Evolutionary conservation across 2,888 invertebrate species (phyloP), one percentile per base, ranked within the genome.

Genomic region (Coleophora flavipennella): DNA sequence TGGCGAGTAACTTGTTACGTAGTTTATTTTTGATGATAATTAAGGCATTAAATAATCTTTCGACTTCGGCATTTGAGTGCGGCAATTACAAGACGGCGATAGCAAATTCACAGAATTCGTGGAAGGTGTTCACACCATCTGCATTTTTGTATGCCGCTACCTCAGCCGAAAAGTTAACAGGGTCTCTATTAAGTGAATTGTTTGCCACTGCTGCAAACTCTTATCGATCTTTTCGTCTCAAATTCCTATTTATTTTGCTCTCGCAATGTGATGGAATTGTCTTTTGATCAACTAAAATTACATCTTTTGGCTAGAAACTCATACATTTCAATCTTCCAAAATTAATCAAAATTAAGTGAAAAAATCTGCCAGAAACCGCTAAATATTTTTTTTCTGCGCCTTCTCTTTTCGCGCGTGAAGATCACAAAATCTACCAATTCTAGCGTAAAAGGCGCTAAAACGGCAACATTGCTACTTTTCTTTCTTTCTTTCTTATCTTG

Each of bases 121-220:
- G 14, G 32, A 35, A 29, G 29, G 29, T 29, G 29, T 29, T 29
- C 29, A 29, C 29, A 29, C 10, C 29, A 29, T 7, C 44, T 36
- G 46, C 44, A 31, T 48, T 42, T 39, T 41, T 48, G 14, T 42
- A 44, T 34, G 41, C 34, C 35, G 39, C 36, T 37, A 48, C 42
- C 39, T 48, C 41, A 33, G 40, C 35, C 44, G 41, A 47, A 37
- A 44, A 47, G 33, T 31, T 41, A 27, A 43, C 42, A 31, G 43
- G 42, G 39, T 45, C 34, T 34, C 20, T 43, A 36, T 42, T 13
- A 29, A 36, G 42, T 39, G 40, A 41, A 43, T 38, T 40, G 46
- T 49, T 40, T 29, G 29, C 29, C 29, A 29, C 10, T 46, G 44
- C 42, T 49, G 44, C 8, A 46, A 37, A 43, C 46, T 34, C 33